A percentile compares a stretch with the other conserved stretches of the same genome.
Evolutionary conservation across 2,113 vertebrate species (phyloP).

Genomic region (Phoxinus phoxinus): DNA sequence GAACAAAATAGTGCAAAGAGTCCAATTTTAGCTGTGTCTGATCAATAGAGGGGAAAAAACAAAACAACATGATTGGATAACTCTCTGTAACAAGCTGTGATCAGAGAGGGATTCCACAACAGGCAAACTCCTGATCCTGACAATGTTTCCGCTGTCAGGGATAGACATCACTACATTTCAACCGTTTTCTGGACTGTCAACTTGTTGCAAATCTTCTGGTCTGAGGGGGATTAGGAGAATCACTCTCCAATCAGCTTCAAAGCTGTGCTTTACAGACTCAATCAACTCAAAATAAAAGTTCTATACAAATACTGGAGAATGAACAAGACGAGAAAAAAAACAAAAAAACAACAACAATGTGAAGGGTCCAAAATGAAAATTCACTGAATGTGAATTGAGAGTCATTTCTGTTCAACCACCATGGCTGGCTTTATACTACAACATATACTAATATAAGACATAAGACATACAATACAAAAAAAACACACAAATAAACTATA

Average conservation of each 20-base stretch:
- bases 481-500: too few relatives aligned
- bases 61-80: conserved; percentile 20
- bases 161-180: background rate
- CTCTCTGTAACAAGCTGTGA: conserved; percentile 28
- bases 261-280: background rate
- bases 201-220: background rate
- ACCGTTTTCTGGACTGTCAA: background rate
- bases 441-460: background rate
- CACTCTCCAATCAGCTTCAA: conserved; percentile 1
- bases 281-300: background rate
- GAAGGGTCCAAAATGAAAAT: background rate
- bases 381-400: background rate
- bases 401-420: background rate
- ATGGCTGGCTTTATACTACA: background rate
- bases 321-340: background rate
- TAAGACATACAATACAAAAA: too few relatives aligned
- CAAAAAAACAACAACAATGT: background rate
- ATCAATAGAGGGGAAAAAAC: conserved; percentile 9
- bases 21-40: conserved; percentile 21
- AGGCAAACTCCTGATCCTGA: background rate
- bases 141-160: conserved; percentile 5
- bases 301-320: background rate
- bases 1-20: conserved; percentile 9
- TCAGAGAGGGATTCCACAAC: conserved; percentile 36
- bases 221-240: background rate